These are phyloP conservation scores for Sorex maritimensis DNA, from an alignment of 2,797 vertebrate genomes.

Conservation along the genomic window DNA sequence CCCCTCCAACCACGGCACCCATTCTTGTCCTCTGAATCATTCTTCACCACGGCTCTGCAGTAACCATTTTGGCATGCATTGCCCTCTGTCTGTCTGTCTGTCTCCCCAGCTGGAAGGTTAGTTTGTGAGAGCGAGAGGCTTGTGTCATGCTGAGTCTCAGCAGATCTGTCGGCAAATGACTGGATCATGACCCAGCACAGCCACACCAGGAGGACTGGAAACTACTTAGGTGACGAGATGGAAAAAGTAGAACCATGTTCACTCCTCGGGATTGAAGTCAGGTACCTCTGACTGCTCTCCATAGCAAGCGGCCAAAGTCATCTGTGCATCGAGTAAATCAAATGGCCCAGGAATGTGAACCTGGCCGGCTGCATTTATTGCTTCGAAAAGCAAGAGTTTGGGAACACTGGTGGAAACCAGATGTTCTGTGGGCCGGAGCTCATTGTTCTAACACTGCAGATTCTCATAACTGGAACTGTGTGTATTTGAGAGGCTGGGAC, in stretches of 20 bases:
- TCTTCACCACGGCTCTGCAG: conserved; percentile 8
- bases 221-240: neutral
- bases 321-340: conserved; percentile 37
- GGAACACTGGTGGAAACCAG: conserved; percentile 88
- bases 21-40: neutral
- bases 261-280: conserved; percentile 25
- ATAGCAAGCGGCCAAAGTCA: conserved; percentile 43
- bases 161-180: conserved; percentile 26
- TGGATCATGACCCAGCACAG: neutral
- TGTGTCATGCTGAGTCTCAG: neutral
- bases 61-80: neutral
- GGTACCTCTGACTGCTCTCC: conserved; percentile 18
- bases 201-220: neutral
- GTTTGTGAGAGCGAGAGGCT: conserved; percentile 20
- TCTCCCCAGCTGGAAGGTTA: neutral
- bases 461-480: conserved; percentile 74
- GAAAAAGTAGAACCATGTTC: conserved; percentile 44
- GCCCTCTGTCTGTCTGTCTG: neutral
- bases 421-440: conserved; percentile 87
- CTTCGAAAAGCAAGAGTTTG: conserved; percentile 87
- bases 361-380: conserved; percentile 82
- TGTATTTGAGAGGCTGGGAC: conserved; percentile 72
- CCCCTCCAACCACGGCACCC: neutral
- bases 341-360: conserved; percentile 52
- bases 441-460: conserved; percentile 80